Evolutionary conservation across 2,113 vertebrate genomes (phyloP), one percentile per base, ranked within the genome.

Genomic region (Chauna torquata): DNA sequence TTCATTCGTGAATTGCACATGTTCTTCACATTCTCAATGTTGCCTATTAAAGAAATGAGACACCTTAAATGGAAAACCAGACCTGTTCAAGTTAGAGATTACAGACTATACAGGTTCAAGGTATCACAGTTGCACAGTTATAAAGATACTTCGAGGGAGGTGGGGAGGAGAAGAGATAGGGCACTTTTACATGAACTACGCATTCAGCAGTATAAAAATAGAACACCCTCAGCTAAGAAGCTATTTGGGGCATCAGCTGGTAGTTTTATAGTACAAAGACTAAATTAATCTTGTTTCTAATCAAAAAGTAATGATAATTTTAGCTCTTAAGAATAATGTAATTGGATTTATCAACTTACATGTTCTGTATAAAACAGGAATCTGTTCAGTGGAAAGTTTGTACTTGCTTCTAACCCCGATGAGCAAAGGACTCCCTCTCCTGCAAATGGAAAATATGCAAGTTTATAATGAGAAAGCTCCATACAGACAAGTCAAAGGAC

Each of bases 371-470:
- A 99, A 98, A 95, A 99, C 75, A 9, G 99, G 99, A 96, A 99
- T 98, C 95, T 99, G 97, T 75, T 99, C 99, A 7, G 99, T 98
- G 75, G 98, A 98, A 68, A 99, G 99, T 85, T 99, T 98, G 59
- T 98, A 98, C 95, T 99, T 98, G 97, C 99, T 99, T 75, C 98
- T 98, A 87, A 99, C 98, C n/a, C 99, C 99, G 45, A 99, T 99
- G 62, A 99, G 98, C 95, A 99, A 95, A 30, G 99, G 99, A 95
- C 99, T 99, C 87, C 99, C 99, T 97, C 99, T 99, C 98, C 99
- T 99, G 96, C 19, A 82, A 75, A 82, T 65, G 85, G 18, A 96
- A 94, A 47, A 96, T 75, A 25, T 6, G 4, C 9, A 15, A 23
- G 11, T 38, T 96, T 44, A 90, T 22, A 23, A 50, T 55, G 4